Percentiles rank a stretch among this genome's conserved stretches.
Evolutionary conservation across 2,888 invertebrate genomes (phyloP).

Genomic region (Acrobasis suavella): DNA sequence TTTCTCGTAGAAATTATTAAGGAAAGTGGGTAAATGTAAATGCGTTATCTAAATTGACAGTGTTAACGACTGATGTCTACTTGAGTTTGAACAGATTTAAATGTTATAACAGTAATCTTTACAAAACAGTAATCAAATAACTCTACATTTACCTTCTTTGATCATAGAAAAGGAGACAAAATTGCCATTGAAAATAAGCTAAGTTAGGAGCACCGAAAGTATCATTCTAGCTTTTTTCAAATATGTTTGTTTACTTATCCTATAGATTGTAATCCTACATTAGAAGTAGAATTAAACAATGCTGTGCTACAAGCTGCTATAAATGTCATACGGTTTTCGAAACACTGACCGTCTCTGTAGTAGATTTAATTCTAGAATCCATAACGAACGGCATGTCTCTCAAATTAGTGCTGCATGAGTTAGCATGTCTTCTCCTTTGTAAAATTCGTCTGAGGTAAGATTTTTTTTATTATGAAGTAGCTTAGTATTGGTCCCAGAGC

Average conservation of each 20-base stretch:
- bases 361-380: constrained; percentile 43
- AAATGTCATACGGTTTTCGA: constrained; percentile 35
- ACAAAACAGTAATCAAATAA: no score
- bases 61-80: no score
- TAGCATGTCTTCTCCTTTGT: constrained; percentile 38
- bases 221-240: constrained; percentile 13
- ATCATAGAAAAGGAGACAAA: not conserved
- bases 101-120: no score
- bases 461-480: constrained; percentile 27
- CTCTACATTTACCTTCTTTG: no score
- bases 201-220: not conserved
- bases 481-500: constrained; percentile 41
- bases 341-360: constrained; percentile 38
- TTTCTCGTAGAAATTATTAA: constrained; percentile 24
- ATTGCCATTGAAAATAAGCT: not conserved
- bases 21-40: no score
- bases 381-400: constrained; percentile 44
- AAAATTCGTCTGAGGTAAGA: constrained; percentile 35
- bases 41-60: no score
- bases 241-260: constrained; percentile 16
- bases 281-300: constrained; percentile 51
- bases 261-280: constrained; percentile 30
- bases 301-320: constrained; percentile 68
- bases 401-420: constrained; percentile 44
- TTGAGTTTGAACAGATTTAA: no score